Conservation (phyloP, 2,113 vertebrate species). For the Ifrita kowaldi region DNA sequence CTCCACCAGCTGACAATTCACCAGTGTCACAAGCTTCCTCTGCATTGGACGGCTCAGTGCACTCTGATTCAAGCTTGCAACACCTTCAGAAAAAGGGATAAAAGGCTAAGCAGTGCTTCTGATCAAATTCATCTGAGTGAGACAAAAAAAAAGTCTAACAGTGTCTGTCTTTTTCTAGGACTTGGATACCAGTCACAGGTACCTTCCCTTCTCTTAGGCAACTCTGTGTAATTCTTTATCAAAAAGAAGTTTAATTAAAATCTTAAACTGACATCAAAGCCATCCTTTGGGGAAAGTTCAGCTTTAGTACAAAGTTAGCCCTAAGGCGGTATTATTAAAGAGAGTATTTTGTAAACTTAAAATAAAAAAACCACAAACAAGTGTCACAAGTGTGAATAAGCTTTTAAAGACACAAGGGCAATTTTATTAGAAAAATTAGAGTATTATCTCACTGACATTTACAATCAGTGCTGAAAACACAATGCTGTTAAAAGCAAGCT, state of each 20-base stretch:
- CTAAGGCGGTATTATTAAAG: neutral
- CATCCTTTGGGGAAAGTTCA: neutral
- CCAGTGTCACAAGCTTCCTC: constrained; percentile 92
- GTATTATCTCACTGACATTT: neutral
- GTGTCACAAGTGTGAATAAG: neutral
- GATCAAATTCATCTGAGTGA: neutral
- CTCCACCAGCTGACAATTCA: constrained; percentile 95
- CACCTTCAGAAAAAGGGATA: constrained; percentile 68
- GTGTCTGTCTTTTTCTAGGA: neutral
- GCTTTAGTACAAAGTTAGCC: neutral
- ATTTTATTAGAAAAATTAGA: neutral
- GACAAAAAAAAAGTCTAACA: neutral
- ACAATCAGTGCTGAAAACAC: neutral
- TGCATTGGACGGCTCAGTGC: constrained; percentile 95
- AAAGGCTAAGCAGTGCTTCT: neutral
- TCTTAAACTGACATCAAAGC: neutral
- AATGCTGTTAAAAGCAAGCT: neutral
- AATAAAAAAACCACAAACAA: neutral
- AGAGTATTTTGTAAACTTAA: neutral
- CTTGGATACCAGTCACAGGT: neutral
- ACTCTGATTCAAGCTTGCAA: constrained; percentile 84
- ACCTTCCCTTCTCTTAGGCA: neutral
- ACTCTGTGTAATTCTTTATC: neutral
- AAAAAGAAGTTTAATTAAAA: neutral
- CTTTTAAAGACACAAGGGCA: neutral